Conservation (phyloP, 2,113 vertebrate genomes). For the Etheostoma cragini region DNA sequence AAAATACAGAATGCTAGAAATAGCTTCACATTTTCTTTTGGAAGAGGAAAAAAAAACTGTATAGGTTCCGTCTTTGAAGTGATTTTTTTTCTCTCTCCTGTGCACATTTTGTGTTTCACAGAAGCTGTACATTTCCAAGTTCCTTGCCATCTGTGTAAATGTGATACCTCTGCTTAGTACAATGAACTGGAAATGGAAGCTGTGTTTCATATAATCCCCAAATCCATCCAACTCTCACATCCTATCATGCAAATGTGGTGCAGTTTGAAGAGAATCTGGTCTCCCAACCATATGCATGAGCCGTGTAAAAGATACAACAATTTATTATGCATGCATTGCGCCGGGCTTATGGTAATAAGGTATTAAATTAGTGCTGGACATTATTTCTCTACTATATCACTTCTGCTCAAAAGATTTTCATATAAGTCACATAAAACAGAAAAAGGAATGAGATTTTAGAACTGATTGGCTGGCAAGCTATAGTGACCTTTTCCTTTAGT, state of each 20-base stretch:
- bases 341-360: conserved; percentile 88
- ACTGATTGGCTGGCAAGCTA: conserved; percentile 55
- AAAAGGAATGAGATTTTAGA: conserved; percentile 71
- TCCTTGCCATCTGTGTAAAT: conserved; percentile 84
- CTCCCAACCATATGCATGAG: conserved; percentile 85
- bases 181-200: conserved; percentile 85
- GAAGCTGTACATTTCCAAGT: conserved; percentile 81
- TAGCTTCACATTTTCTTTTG: conserved; percentile 25
- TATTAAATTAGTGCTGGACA: conserved; percentile 89
- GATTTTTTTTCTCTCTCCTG: conserved; percentile 41
- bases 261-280: conserved; percentile 85
- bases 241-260: conserved; percentile 87
- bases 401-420: conserved; percentile 80
- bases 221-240: conserved; percentile 89
- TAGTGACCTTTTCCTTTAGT: conserved; percentile 29
- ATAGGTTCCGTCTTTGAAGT: conserved; percentile 69
- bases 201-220: conserved; percentile 88
- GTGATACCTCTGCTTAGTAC: conserved; percentile 87
- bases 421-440: conserved; percentile 77
- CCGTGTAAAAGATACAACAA: conserved; percentile 85
- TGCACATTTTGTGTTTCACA: conserved; percentile 73
- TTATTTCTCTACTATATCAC: conserved; percentile 85
- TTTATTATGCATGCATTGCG: conserved; percentile 89
- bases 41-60: conserved; percentile 17
- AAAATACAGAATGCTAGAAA: conserved; percentile 29